A percentile compares a stretch with the other conserved stretches of the same genome.
phyloP scores from a whole-genome alignment of 1,140 invertebrate genomes.

The Drosophila prosaltans region DNA sequence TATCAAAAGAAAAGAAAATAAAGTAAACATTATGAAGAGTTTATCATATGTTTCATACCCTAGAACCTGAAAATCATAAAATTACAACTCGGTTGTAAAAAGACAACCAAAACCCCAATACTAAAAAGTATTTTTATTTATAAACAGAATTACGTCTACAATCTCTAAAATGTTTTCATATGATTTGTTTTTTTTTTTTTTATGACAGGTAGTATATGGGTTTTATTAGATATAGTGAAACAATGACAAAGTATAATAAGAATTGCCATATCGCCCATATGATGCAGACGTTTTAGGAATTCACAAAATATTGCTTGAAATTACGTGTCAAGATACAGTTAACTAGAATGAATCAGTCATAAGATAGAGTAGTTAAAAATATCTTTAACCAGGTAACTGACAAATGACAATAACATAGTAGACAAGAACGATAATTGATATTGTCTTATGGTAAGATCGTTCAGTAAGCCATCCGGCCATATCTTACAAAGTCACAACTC shows the following conservation, averaged over 20 bases:
- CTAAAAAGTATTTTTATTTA: too few relatives aligned
- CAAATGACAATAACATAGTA: neutral
- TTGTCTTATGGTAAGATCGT: neutral
- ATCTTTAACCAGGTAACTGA: slow-evolving; percentile 14
- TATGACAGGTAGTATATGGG: too few relatives aligned
- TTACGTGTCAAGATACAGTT: slow-evolving; percentile 20
- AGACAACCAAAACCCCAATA: too few relatives aligned
- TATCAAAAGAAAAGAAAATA: neutral
- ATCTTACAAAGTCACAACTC: neutral
- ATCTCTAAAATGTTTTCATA: too few relatives aligned
- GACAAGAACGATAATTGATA: slow-evolving; percentile 5
- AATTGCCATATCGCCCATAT: neutral
- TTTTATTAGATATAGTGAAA: neutral
- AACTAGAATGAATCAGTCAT: slow-evolving; percentile 33
- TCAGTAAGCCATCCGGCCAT: neutral
- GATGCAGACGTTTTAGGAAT: slow-evolving; percentile 8
- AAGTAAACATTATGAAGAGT: neutral
- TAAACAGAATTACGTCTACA: too few relatives aligned
- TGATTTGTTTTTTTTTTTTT: too few relatives aligned
- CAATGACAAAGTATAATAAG: neutral
- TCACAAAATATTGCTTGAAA: slow-evolving; percentile 33
- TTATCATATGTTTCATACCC: neutral
- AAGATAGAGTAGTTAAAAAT: slow-evolving; percentile 13
- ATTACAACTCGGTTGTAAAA: too few relatives aligned
- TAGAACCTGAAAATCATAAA: too few relatives aligned